phyloP scores from a whole-genome alignment of 2,113 vertebrate genomes.

The Poecile atricapillus region DNA sequence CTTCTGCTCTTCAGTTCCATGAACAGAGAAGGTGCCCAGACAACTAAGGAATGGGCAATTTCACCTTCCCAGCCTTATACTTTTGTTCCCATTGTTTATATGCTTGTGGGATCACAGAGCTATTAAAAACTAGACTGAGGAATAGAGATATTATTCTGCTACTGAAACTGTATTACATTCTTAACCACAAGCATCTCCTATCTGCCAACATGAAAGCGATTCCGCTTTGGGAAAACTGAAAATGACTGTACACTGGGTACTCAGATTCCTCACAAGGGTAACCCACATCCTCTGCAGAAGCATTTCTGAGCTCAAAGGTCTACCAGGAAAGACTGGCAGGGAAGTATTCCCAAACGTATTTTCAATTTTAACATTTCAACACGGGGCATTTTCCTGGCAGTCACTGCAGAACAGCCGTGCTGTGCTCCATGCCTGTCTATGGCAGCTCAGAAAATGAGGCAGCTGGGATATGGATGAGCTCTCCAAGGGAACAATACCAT shows the following conservation, averaged over 20 bases:
- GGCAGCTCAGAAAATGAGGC: neutral
- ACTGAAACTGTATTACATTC: neutral
- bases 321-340: neutral
- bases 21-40: neutral
- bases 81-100: neutral
- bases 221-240: neutral
- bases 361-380: neutral
- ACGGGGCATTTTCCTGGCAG: neutral
- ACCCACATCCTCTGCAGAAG: neutral
- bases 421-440: neutral
- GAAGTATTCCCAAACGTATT: neutral
- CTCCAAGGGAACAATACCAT: neutral
- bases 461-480: neutral
- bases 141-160: neutral
- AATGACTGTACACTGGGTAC: neutral
- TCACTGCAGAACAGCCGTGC: neutral
- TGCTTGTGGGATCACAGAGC: neutral
- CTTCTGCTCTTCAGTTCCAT: neutral
- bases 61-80: neutral
- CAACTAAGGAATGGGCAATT: neutral
- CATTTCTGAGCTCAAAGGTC: neutral
- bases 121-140: neutral
- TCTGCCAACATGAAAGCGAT: neutral
- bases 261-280: neutral
- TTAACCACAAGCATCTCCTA: neutral